Evolutionary conservation across 2,888 invertebrate species (phyloP).

Genomic region (Acleris emargana): DNA sequence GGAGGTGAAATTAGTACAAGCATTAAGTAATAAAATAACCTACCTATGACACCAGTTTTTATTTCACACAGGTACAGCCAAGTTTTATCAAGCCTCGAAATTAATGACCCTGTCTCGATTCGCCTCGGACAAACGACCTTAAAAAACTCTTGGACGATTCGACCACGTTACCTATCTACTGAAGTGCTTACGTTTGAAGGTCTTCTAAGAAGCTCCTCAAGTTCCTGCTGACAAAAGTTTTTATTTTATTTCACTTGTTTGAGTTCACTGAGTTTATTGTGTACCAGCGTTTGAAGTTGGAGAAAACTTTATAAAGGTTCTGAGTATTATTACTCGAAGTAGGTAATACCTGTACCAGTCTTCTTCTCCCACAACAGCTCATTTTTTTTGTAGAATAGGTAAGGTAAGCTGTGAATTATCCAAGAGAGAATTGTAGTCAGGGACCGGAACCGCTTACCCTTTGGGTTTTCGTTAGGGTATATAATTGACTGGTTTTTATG

Average conservation of each 20-base stretch:
- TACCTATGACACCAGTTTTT: too few relatives aligned
- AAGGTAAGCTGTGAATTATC: too few relatives aligned
- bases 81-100: neutral
- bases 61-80: too few relatives aligned
- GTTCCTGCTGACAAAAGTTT: neutral
- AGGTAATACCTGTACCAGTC: too few relatives aligned
- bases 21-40: too few relatives aligned
- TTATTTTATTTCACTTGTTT: conserved; percentile 9
- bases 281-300: conserved; percentile 1
- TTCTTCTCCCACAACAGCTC: too few relatives aligned
- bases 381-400: too few relatives aligned
- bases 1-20: too few relatives aligned
- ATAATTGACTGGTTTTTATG: too few relatives aligned
- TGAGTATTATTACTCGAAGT: neutral
- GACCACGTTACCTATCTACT: conserved; percentile 9
- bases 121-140: conserved; percentile 4
- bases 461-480: too few relatives aligned
- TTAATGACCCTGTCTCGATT: neutral
- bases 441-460: too few relatives aligned
- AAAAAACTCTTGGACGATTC: neutral
- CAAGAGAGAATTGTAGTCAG: too few relatives aligned
- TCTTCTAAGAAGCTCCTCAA: neutral
- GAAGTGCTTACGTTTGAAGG: neutral
- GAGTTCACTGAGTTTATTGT: neutral
- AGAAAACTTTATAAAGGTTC: neutral